phyloP scores from a whole-genome alignment of 2,797 vertebrate genomes.

The Lacerta bilineata region DNA sequence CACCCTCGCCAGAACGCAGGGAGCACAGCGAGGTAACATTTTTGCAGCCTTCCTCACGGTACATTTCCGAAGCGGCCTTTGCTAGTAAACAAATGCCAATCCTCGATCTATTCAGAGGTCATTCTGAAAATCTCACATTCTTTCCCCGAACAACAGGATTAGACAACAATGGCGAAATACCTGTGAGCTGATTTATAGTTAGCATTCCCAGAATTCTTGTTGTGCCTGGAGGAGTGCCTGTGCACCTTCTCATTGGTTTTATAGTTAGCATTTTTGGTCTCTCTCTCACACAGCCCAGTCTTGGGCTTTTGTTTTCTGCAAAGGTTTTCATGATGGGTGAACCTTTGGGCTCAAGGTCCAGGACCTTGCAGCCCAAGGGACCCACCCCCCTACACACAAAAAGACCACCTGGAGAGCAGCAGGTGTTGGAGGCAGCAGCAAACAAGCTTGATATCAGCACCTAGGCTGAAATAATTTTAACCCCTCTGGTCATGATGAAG shows the following conservation, averaged over 20 bases:
- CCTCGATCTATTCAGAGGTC: slow-evolving; percentile 30
- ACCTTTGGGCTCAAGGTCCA: neutral
- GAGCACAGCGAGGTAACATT: neutral
- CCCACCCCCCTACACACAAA: too few relatives aligned
- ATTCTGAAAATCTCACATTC: slow-evolving; percentile 39
- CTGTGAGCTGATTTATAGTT: slow-evolving; percentile 37
- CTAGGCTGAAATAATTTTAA: too few relatives aligned
- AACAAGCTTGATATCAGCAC: too few relatives aligned
- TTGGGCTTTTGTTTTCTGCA: neutral
- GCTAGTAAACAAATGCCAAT: slow-evolving; percentile 32
- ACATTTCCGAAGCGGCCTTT: slow-evolving; percentile 3
- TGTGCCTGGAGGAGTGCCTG: slow-evolving; percentile 17
- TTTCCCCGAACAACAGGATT: slow-evolving; percentile 29
- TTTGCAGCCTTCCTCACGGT: neutral
- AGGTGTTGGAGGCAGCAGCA: too few relatives aligned
- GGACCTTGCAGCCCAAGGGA: too few relatives aligned
- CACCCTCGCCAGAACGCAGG: neutral
- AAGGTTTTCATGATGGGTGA: neutral
- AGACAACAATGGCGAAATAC: slow-evolving; percentile 41
- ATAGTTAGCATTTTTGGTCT: slow-evolving; percentile 12
- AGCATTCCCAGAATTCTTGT: slow-evolving; percentile 40
- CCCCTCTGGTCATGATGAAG: too few relatives aligned
- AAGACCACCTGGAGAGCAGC: too few relatives aligned
- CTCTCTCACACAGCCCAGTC: neutral
- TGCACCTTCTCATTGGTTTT: slow-evolving; percentile 28